A percentile compares a stretch with the other conserved stretches of the same genome.
These are phyloP conservation scores for Chrysemys picta DNA, from an alignment of 2,113 vertebrate genomes.

Conservation along the genomic window DNA sequence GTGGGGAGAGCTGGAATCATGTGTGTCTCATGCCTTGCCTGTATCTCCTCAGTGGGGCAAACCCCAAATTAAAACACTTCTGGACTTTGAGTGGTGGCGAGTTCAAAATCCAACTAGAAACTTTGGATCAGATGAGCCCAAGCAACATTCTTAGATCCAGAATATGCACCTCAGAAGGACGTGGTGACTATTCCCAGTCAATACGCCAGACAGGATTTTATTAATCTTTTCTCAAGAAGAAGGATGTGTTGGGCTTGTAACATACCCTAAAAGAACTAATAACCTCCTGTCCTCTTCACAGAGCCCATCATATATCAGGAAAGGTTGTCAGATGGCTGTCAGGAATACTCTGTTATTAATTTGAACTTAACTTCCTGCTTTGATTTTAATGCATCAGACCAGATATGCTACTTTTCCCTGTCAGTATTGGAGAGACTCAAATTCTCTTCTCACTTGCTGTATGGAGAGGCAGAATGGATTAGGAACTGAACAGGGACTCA, in stretches of 20 bases:
- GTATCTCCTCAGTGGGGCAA: neutral
- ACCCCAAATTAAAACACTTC: neutral
- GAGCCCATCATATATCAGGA: rapidly evolving
- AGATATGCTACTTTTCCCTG: neutral
- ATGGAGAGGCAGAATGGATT: no score
- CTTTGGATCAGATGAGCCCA: neutral
- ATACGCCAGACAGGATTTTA: neutral
- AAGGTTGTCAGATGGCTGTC: neutral
- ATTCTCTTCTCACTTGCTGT: neutral
- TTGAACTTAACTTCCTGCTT: neutral
- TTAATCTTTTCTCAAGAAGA: neutral
- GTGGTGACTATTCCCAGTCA: neutral
- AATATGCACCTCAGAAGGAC: neutral
- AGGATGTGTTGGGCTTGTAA: neutral
- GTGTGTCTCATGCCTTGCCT: neutral
- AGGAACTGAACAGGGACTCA: neutral
- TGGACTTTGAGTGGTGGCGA: neutral
- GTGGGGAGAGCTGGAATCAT: neutral
- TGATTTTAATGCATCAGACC: rapidly evolving
- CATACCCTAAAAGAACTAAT: neutral
- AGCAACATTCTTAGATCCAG: neutral
- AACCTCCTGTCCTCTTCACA: neutral
- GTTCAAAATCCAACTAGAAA: neutral
- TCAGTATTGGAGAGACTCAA: neutral
- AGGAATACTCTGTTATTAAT: neutral